Evolutionary conservation across 2,888 invertebrate species (phyloP).

Genomic region (Drosophila rellima): DNA sequence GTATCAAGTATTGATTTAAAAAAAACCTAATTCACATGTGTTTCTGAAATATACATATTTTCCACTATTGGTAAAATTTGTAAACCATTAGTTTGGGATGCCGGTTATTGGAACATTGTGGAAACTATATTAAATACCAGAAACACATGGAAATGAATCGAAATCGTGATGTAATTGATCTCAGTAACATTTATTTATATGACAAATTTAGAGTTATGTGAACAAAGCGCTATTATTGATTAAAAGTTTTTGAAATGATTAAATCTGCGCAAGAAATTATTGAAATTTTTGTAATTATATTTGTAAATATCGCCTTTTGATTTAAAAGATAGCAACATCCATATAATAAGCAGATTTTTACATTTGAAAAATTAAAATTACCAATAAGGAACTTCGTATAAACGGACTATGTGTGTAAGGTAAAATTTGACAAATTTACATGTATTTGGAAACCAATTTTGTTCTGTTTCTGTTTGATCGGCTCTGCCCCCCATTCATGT

Average conservation of each 20-base stretch:
- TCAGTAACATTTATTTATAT: slow-evolving; percentile 5
- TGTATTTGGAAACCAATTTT: slow-evolving; percentile 48
- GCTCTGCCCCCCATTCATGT: slow-evolving; percentile 50
- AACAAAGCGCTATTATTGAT: slow-evolving; percentile 48
- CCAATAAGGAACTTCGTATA: slow-evolving; percentile 57
- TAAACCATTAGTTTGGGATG: not conserved
- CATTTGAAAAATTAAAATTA: slow-evolving; percentile 49
- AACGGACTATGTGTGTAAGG: slow-evolving; percentile 63
- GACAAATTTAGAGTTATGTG: slow-evolving; percentile 28
- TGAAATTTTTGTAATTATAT: slow-evolving; percentile 10
- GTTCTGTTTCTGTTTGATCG: slow-evolving; percentile 46
- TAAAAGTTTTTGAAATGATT: slow-evolving; percentile 44
- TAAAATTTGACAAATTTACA: slow-evolving; percentile 52
- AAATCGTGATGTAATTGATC: slow-evolving; percentile 5
- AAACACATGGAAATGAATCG: slow-evolving; percentile 18
- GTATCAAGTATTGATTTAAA: slow-evolving; percentile 4
- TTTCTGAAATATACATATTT: slow-evolving; percentile 2
- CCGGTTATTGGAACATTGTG: no score
- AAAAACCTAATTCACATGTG: slow-evolving; percentile 12
- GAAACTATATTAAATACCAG: slow-evolving; percentile 2
- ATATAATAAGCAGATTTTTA: slow-evolving; percentile 42
- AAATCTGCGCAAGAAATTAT: slow-evolving; percentile 42
- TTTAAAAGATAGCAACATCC: not conserved
- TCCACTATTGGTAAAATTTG: not conserved
- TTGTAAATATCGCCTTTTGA: slow-evolving; percentile 7